These are phyloP conservation scores for Stegodyphus mimosarum DNA, from an alignment of 1,140 invertebrate genomes.

Conservation along the genomic window DNA sequence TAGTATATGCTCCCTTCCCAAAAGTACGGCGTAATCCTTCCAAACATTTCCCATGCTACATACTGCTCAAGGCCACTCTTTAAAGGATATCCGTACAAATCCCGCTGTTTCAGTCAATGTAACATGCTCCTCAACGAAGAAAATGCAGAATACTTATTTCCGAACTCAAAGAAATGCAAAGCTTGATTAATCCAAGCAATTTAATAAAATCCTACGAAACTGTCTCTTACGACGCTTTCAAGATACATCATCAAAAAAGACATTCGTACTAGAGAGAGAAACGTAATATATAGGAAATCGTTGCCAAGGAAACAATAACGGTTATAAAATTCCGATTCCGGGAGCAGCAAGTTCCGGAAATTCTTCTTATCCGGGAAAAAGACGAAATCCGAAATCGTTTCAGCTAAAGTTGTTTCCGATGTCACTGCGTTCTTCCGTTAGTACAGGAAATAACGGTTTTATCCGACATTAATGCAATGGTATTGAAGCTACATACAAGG, in stretches of 20 bases:
- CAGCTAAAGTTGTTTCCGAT: slow-evolving; percentile 52
- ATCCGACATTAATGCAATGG: slow-evolving; percentile 34
- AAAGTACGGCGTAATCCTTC: no score
- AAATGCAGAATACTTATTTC: background rate
- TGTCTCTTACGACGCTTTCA: no score
- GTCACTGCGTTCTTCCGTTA: slow-evolving; percentile 4
- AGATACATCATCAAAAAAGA: slow-evolving; percentile 14
- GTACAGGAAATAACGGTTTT: slow-evolving; percentile 47
- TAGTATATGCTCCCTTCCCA: no score
- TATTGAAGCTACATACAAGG: background rate
- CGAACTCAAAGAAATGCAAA: background rate
- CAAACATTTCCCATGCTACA: no score
- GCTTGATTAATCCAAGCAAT: slow-evolving; percentile 31
- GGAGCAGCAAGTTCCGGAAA: slow-evolving; percentile 33
- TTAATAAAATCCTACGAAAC: slow-evolving; percentile 20
- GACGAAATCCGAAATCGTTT: slow-evolving; percentile 49
- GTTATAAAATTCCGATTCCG: slow-evolving; percentile 52
- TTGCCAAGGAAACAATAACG: slow-evolving; percentile 50
- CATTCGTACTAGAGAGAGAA: slow-evolving; percentile 11
- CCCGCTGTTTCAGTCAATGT: no score
- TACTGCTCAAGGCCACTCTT: no score
- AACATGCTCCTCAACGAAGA: no score
- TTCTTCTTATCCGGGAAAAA: slow-evolving; percentile 37
- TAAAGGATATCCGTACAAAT: no score
- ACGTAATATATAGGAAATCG: slow-evolving; percentile 43